A percentile compares a stretch with the other conserved stretches of the same genome.
Evolutionary conservation across 2,113 vertebrate species (phyloP).

Genomic region (Falcunculus frontatus): DNA sequence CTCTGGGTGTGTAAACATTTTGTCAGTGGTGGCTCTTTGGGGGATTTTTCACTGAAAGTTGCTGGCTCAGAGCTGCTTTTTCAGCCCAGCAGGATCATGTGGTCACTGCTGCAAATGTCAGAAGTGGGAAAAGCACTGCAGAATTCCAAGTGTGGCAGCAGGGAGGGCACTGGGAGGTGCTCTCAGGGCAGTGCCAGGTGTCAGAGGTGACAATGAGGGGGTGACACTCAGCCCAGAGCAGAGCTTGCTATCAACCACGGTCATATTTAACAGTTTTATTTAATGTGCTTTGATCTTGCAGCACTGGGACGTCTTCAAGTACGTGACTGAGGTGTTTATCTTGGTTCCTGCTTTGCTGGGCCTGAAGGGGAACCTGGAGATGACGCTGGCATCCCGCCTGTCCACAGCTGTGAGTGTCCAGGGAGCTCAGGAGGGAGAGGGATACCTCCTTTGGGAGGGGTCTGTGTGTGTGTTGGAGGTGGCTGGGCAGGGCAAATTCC

Average conservation of each 20-base stretch:
- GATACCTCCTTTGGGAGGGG: fast-evolving
- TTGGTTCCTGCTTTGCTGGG: constrained; percentile 93
- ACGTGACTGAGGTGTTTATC: constrained; percentile 97
- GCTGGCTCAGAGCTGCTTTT: not conserved
- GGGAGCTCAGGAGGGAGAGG: not conserved
- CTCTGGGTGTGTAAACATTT: not conserved
- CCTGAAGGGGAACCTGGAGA: constrained; percentile 97
- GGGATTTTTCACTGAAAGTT: not conserved
- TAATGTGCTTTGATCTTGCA: constrained; percentile 26
- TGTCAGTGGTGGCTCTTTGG: not conserved
- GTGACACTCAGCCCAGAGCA: not conserved
- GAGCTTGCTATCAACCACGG: fast-evolving
- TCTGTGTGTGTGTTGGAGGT: fast-evolving
- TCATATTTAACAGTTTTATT: not conserved
- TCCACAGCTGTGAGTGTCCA: constrained; percentile 91
- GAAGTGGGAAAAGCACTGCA: fast-evolving
- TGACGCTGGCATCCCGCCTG: constrained; percentile 95
- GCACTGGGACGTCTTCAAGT: constrained; percentile 96
- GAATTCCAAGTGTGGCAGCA: not conserved
- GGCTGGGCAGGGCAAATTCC: not conserved
- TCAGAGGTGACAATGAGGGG: not conserved
- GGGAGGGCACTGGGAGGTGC: not conserved
- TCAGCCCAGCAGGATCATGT: not conserved
- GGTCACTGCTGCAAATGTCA: not conserved
- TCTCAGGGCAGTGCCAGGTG: not conserved